A percentile compares a stretch with the other conserved stretches of the same genome.
phyloP scores from a whole-genome alignment of 2,113 vertebrate species.

The Cyrtonyx montezumae region DNA sequence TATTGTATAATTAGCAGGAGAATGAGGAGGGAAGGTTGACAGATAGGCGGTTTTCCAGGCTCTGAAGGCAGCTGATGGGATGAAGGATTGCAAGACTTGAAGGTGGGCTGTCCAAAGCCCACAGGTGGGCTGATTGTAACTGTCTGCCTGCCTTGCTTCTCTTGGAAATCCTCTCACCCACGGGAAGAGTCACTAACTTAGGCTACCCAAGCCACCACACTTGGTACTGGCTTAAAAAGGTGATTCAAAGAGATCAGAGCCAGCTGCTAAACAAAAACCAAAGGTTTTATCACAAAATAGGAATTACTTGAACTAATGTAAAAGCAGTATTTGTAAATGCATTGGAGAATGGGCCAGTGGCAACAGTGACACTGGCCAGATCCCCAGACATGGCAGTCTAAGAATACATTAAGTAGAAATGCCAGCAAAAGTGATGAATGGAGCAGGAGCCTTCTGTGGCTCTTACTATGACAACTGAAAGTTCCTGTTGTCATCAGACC shows the following conservation, averaged over 20 bases:
- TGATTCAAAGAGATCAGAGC: background rate
- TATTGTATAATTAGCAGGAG: background rate
- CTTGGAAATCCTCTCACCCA: background rate
- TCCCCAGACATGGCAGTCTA: background rate
- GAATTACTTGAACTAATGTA: background rate
- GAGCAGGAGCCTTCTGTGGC: background rate
- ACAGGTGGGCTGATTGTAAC: background rate
- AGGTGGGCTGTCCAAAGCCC: background rate
- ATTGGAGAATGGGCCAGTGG: background rate
- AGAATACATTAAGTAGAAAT: background rate
- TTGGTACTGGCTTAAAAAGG: background rate
- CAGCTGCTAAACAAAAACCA: background rate
- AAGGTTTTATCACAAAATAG: background rate
- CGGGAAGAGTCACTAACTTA: background rate
- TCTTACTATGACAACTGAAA: background rate
- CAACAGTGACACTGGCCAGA: background rate
- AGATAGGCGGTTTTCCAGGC: background rate
- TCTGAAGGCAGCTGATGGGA: background rate
- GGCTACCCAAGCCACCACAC: background rate
- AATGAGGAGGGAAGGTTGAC: background rate
- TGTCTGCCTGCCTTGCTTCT: background rate
- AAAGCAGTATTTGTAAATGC: background rate
- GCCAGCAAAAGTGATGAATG: background rate
- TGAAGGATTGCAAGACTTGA: background rate
- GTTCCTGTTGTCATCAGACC: background rate